Percentiles rank a stretch among this genome's conserved stretches.
These are phyloP conservation scores for Phyllostomus hastatus DNA, from an alignment of 2,113 vertebrate species.

Conservation along the genomic window DNA sequence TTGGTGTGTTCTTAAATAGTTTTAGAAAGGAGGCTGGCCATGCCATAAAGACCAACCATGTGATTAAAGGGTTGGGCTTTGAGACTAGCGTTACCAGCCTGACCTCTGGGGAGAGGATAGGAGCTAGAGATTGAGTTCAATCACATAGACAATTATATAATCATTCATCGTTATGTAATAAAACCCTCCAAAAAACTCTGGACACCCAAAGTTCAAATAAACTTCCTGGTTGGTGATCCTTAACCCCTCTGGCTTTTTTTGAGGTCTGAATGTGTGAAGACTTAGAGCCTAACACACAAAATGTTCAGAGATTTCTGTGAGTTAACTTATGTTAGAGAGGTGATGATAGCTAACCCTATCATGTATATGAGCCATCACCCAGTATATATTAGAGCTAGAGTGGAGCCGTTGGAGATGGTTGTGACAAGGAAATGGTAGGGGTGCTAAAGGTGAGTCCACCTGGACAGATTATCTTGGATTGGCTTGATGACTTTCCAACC, in stretches of 20 bases:
- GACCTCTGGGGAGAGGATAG: not conserved
- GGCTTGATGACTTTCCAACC: not conserved
- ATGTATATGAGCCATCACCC: not conserved
- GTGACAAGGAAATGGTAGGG: too few species aligned
- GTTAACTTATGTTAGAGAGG: not conserved
- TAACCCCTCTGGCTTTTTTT: not conserved
- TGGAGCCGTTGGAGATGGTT: not conserved
- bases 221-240: not conserved
- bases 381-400: accelerated
- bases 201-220: not conserved
- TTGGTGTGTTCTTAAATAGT: not conserved
- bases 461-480: not conserved
- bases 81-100: not conserved
- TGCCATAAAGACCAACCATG: not conserved
- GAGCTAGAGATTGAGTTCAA: not conserved
- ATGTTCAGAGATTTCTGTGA: not conserved
- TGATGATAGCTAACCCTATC: not conserved
- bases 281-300: too few species aligned
- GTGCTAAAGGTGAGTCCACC: too few species aligned
- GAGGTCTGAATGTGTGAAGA: not conserved
- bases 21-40: not conserved
- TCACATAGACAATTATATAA: too few species aligned
- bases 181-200: not conserved
- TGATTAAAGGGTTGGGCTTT: not conserved
- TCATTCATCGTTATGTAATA: not conserved